Base-by-base conservation (phyloP, 2,888 invertebrate species). In the Empis livida region DNA sequence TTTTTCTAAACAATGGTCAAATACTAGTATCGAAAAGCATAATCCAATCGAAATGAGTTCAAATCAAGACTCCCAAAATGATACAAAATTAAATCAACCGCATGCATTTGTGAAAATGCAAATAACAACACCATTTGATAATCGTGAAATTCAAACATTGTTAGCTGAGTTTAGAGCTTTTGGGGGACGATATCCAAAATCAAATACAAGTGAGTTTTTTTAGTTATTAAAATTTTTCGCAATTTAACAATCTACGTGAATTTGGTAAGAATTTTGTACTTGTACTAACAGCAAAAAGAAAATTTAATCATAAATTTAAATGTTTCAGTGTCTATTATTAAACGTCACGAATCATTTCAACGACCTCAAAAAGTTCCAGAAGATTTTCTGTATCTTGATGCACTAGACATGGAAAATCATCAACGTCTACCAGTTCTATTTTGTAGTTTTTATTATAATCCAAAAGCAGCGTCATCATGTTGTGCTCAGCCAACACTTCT, bases 361-460 rank as follows among this genome's bases (percentile, higher is more conserved):
- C 57, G 54, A 10, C 62, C 61, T 0, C 65, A 64, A 31, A 67
- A 68, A 50, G 55, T 60, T 2, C 56, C 58, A 40, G 64, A 64
- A 4, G 67, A 66, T 46, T 58, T 58, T 43, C 46, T 65, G 10
- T 64, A 61, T 47, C 67, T 62, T 16, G 91, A 92, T 64, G 86
- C 87, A 1, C 69, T 91, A 17, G 83, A 88, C 56, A 82, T 87
- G 0, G 77, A 77, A 51, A 83, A 83, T 64, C 91, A 91, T 62
- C 96, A 97, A 71, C 76, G 84, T 43, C 71, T 97, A 43, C 82
- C 89, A 6, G 84, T 97, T 32, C 72, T 96, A 47, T 86, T 95
- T 62, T 95, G 91, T 63, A 93, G 91, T 62, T 67, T 66, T 46
- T 63, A 65, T 43, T 64, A 60, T 45, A 68, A 66, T 55, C 65